Evolutionary conservation across 2,797 vertebrate genomes (phyloP).

Genomic region (Psittacula echo): DNA sequence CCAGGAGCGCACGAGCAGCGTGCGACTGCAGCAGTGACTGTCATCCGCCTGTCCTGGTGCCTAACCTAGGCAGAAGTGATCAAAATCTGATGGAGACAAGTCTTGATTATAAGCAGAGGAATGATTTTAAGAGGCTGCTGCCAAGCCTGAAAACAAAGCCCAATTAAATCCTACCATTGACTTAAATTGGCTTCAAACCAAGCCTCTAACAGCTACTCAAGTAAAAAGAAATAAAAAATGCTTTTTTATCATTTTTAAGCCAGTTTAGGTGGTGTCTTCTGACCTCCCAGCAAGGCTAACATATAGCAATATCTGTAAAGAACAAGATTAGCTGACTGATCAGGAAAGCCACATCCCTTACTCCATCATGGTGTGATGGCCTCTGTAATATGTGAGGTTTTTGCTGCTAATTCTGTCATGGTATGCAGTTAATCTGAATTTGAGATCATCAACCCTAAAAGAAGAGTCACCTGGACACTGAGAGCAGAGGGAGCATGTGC

Average conservation of each 20-base stretch:
- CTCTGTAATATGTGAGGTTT: not conserved
- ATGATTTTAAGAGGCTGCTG: not conserved
- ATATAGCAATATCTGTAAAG: not conserved
- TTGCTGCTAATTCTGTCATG: not conserved
- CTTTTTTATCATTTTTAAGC: not conserved
- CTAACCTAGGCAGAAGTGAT: not conserved
- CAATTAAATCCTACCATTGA: conserved; percentile 5
- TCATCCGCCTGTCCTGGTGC: not conserved
- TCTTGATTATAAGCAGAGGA: not conserved
- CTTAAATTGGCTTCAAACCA: conserved; percentile 20
- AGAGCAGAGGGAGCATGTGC: fast-evolving
- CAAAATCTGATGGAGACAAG: not conserved
- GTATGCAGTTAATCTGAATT: not conserved
- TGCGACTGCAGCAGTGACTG: not conserved
- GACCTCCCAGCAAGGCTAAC: not conserved
- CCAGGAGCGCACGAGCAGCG: not conserved
- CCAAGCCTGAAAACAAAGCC: conserved; percentile 32
- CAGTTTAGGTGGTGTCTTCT: not conserved
- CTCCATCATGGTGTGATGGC: not conserved
- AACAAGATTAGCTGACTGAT: not conserved
- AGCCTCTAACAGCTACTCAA: not conserved
- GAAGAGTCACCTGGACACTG: not conserved
- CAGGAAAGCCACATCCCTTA: not conserved
- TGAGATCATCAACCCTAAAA: not conserved
- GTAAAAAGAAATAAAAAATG: not conserved